These are phyloP conservation scores for Calameuta pallipes DNA, from an alignment of 2,888 invertebrate genomes.

Conservation along the genomic window DNA sequence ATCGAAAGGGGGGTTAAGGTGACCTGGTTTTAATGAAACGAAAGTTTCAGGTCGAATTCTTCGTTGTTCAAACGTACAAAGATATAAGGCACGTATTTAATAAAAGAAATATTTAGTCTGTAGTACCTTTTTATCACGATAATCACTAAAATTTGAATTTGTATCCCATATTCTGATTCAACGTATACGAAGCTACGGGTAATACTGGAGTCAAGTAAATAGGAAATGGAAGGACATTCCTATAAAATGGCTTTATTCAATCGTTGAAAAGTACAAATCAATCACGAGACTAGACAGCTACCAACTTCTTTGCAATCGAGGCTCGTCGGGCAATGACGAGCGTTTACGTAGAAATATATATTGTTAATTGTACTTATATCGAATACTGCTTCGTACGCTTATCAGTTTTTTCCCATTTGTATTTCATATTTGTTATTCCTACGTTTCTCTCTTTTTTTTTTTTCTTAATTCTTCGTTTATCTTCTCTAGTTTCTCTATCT, in stretches of 20 bases:
- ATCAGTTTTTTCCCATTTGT: constrained; percentile 10
- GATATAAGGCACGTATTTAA: not conserved
- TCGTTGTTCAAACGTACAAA: not conserved
- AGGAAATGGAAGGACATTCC: not conserved
- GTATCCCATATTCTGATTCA: not conserved
- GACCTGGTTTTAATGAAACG: not conserved
- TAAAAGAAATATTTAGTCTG: not conserved
- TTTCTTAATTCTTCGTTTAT: constrained; percentile 6
- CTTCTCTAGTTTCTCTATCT: not conserved
- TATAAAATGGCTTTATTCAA: constrained; percentile 48
- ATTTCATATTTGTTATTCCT: constrained; percentile 6
- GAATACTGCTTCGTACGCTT: constrained; percentile 12
- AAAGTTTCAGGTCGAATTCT: not conserved
- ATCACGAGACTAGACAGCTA: constrained; percentile 61
- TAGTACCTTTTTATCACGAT: not conserved
- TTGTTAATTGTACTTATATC: constrained; percentile 13
- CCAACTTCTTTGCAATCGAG: constrained; percentile 45
- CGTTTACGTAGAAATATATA: constrained; percentile 5
- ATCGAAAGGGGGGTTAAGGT: not conserved
- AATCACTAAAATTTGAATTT: not conserved
- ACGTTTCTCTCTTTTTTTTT: not conserved
- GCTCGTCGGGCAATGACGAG: constrained; percentile 25
- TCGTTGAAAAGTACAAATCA: constrained; percentile 60
- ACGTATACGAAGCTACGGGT: not conserved
- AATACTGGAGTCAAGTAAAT: not conserved